Evolutionary conservation across 2,888 invertebrate species (phyloP).

Genomic region (Lasioglossum vierecki): DNA sequence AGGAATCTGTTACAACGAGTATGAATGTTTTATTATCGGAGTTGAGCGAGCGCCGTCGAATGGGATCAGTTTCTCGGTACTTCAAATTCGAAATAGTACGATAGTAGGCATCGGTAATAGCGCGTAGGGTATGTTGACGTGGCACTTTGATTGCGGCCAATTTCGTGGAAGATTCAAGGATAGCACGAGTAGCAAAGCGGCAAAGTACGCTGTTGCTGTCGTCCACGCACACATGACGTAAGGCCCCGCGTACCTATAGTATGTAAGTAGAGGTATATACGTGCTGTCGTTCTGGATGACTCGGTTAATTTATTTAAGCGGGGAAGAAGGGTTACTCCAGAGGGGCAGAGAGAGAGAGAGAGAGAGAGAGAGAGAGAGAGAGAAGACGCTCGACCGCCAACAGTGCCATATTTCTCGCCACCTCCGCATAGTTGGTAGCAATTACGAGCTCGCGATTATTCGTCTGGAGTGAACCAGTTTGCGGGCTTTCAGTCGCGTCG

Average conservation of each 20-base stretch:
- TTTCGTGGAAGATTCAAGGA: slow-evolving; percentile 74
- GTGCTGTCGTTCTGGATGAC: slow-evolving; percentile 62
- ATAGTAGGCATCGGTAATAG: slow-evolving; percentile 27
- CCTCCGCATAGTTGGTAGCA: slow-evolving; percentile 64
- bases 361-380: not conserved
- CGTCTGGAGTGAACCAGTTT: slow-evolving; percentile 74
- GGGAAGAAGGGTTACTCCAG: slow-evolving; percentile 47
- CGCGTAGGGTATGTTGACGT: slow-evolving; percentile 62
- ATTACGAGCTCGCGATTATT: slow-evolving; percentile 66
- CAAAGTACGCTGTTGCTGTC: slow-evolving; percentile 33
- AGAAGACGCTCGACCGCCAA: slow-evolving; percentile 49
- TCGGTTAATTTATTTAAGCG: slow-evolving; percentile 69
- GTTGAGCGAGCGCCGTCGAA: not conserved
- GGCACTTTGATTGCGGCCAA: slow-evolving; percentile 73
- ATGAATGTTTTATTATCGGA: not conserved
- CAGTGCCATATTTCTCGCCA: slow-evolving; percentile 55
- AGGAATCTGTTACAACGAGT: not conserved
- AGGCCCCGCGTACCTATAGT: slow-evolving; percentile 55
- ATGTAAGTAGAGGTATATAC: slow-evolving; percentile 62
- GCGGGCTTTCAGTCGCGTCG: slow-evolving; percentile 71
- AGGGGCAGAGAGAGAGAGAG: not conserved
- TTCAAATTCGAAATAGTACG: not conserved
- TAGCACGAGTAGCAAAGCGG: slow-evolving; percentile 55
- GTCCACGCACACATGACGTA: slow-evolving; percentile 70
- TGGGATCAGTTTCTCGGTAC: not conserved